phyloP scores from a whole-genome alignment of 53 echinoderm and acorn worm species.

The Crossaster papposus region DNA sequence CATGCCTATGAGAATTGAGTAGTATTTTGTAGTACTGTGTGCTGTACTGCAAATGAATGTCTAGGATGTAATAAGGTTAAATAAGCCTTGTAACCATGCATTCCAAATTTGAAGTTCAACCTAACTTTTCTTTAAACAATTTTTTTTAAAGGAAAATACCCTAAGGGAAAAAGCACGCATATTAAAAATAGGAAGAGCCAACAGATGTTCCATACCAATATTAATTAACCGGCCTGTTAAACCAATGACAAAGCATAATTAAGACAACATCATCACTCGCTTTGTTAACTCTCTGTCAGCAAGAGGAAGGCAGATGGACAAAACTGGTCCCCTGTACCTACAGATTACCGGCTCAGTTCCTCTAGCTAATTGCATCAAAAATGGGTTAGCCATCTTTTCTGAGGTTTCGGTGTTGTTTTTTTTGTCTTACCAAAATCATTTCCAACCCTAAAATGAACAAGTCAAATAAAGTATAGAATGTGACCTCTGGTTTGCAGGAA shows the following conservation, averaged over 20 bases:
- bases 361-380: neutral
- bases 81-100: neutral
- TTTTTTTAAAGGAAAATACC: no score
- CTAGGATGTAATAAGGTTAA: neutral
- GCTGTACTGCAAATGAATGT: no score
- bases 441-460: neutral
- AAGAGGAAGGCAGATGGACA: neutral
- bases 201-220: neutral
- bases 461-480: no score
- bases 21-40: no score
- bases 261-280: neutral
- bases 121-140: neutral
- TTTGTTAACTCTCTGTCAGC: neutral
- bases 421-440: neutral
- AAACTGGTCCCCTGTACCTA: constrained; percentile 2
- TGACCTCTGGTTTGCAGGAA: no score
- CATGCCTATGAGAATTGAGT: no score
- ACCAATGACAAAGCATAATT: constrained; percentile 18
- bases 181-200: neutral
- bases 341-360: neutral
- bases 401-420: neutral
- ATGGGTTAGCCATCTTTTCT: neutral
- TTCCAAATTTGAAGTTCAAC: neutral
- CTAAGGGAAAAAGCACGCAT: neutral
- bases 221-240: constrained; percentile 8